Evolutionary conservation across 2,797 vertebrate species (phyloP).

Genomic region (Galago senegalensis): DNA sequence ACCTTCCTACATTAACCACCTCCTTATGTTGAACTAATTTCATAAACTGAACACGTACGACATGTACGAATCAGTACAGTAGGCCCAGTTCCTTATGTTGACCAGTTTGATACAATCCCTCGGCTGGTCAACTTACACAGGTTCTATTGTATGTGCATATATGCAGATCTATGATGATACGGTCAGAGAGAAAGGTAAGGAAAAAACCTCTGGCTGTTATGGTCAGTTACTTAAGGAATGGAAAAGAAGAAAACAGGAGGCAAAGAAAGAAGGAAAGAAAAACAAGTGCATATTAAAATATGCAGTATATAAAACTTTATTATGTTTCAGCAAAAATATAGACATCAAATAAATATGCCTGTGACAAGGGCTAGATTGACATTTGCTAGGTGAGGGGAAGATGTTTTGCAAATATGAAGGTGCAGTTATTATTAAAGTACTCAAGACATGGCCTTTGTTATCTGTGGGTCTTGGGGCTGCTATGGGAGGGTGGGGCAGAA

Average conservation of each 20-base stretch:
- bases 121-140: too few relatives aligned
- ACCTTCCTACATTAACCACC: too few relatives aligned
- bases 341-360: background rate
- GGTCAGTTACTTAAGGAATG: background rate
- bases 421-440: background rate
- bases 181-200: background rate
- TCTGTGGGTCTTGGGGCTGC: background rate
- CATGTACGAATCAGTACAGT: too few relatives aligned
- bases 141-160: background rate
- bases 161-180: background rate
- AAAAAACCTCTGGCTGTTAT: background rate
- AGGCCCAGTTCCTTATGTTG: too few relatives aligned
- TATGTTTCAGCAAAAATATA: background rate
- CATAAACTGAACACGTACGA: too few relatives aligned
- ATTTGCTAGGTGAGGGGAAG: background rate
- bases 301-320: background rate
- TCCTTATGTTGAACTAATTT: too few relatives aligned
- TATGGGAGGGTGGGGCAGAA: accelerated
- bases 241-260: background rate
- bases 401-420: background rate
- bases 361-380: background rate
- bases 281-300: background rate
- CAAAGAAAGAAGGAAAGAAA: background rate
- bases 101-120: too few relatives aligned
- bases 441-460: background rate